Conservation (phyloP, 2,888 invertebrate species). For the Chrysolina haemoptera region DNA sequence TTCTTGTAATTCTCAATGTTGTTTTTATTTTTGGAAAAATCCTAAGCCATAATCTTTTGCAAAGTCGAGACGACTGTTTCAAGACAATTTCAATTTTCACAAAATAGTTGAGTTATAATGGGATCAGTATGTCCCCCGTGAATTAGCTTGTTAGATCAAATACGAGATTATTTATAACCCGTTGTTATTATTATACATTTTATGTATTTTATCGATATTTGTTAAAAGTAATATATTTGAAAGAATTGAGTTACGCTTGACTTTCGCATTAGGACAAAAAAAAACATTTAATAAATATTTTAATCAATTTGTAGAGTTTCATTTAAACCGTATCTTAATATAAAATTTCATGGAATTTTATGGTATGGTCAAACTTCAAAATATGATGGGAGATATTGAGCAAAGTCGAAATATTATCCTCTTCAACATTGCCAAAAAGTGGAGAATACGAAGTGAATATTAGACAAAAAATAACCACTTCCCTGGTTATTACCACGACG, state of each 20-base stretch:
- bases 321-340: neutral
- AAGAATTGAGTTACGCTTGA: neutral
- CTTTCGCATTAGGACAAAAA: neutral
- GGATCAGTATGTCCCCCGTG: neutral
- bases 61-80: neutral
- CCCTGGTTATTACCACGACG: too few relatives aligned
- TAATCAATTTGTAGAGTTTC: neutral
- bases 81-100: neutral
- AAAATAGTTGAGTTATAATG: neutral
- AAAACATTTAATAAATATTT: neutral
- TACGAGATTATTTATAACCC: conserved; percentile 6
- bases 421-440: too few relatives aligned
- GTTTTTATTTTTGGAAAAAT: neutral
- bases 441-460: too few relatives aligned
- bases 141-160: neutral
- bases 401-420: too few relatives aligned
- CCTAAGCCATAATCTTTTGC: neutral
- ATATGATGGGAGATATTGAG: too few relatives aligned
- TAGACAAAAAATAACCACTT: too few relatives aligned
- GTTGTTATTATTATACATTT: conserved; percentile 12
- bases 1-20: neutral
- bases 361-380: too few relatives aligned
- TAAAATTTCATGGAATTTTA: neutral
- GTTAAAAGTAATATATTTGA: conserved; percentile 12
- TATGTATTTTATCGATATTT: conserved; percentile 5